These are phyloP conservation scores for Halcyon chelicuti DNA, from an alignment of 2,797 vertebrate genomes.

Conservation along the genomic window DNA sequence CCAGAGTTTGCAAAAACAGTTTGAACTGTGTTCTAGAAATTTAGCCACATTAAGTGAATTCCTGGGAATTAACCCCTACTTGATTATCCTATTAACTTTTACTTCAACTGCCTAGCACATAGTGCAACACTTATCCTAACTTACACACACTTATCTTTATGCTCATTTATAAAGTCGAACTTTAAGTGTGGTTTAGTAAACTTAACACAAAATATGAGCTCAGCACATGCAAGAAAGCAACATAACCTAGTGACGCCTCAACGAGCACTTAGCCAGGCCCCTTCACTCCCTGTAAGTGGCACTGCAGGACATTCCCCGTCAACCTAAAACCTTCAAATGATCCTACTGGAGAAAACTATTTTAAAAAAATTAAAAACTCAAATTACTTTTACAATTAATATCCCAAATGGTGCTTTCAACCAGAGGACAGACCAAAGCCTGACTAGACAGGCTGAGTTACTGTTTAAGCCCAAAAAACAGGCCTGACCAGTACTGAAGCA, in stretches of 20 bases:
- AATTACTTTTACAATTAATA: neutral
- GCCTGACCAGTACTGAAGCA: neutral
- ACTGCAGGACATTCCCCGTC: neutral
- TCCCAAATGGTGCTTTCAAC: neutral
- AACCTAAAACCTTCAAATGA: neutral
- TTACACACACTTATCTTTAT: neutral
- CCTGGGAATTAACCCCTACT: neutral
- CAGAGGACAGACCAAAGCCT: neutral
- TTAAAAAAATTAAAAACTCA: neutral
- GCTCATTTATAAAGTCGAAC: neutral
- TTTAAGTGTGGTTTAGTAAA: neutral
- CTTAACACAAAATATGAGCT: neutral
- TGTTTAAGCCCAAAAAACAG: neutral
- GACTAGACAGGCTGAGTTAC: neutral
- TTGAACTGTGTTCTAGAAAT: neutral
- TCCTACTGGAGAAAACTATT: neutral
- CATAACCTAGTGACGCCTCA: neutral
- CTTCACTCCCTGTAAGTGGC: neutral
- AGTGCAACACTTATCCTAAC: neutral
- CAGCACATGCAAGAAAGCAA: neutral
- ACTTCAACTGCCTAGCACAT: neutral
- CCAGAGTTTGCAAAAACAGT: neutral
- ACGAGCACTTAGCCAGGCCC: neutral
- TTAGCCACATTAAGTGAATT: neutral
- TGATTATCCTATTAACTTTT: neutral